Evolutionary conservation across 2,888 invertebrate species (phyloP).

Genomic region (Dioctria rufipes): DNA sequence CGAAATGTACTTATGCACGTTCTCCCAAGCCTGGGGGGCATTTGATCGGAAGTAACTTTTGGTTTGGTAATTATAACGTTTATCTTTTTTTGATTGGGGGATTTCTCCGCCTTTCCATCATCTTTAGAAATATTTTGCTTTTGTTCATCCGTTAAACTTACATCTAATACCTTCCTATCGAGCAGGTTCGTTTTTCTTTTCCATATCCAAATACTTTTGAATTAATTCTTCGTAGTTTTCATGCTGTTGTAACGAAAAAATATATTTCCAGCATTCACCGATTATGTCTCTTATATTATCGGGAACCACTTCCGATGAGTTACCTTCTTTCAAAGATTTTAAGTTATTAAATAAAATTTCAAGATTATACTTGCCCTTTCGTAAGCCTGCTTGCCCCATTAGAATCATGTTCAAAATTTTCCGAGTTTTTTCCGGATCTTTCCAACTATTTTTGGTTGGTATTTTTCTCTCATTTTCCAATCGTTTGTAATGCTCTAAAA

Average conservation of each 20-base stretch:
- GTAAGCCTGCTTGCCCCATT: slow-evolving; percentile 75
- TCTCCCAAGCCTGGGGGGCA: no score
- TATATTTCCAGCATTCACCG: slow-evolving; percentile 72
- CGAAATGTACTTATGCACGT: no score
- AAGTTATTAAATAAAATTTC: slow-evolving; percentile 70
- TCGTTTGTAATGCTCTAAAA: slow-evolving; percentile 71
- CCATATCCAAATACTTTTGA: slow-evolving; percentile 63
- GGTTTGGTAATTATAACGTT: neutral
- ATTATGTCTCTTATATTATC: no score
- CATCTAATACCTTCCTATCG: slow-evolving; percentile 61
- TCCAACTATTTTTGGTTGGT: slow-evolving; percentile 70
- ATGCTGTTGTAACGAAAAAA: slow-evolving; percentile 72
- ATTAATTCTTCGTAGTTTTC: slow-evolving; percentile 66
- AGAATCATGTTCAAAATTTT: slow-evolving; percentile 75
- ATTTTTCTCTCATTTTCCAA: slow-evolving; percentile 71
- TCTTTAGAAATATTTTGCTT: slow-evolving; percentile 57
- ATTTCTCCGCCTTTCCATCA: neutral
- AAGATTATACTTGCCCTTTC: slow-evolving; percentile 72
- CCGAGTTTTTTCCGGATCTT: slow-evolving; percentile 71
- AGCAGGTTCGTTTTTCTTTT: slow-evolving; percentile 65
- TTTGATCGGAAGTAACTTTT: slow-evolving; percentile 12
- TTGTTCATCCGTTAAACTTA: slow-evolving; percentile 60
- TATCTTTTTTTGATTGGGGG: neutral
- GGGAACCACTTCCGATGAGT: slow-evolving; percentile 72
- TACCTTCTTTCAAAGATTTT: slow-evolving; percentile 65